Evolutionary conservation across 1,140 invertebrate species (phyloP).

Genomic region (Platorchestia sp.): DNA sequence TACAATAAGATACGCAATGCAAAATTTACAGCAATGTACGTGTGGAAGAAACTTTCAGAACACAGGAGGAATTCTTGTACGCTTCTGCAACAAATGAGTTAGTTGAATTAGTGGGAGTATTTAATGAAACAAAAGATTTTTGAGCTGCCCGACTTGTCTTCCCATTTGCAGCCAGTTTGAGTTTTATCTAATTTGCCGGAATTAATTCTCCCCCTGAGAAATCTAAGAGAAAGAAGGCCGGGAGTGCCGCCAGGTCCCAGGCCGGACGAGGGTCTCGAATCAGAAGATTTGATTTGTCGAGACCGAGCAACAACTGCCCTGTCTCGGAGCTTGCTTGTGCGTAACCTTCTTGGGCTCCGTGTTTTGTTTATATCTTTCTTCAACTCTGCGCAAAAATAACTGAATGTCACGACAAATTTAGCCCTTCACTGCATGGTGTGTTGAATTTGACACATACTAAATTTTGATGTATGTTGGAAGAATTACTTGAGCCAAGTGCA

Average conservation of each 20-base stretch:
- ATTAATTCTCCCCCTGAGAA: constrained; percentile 1
- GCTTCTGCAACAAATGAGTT: background rate
- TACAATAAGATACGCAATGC: too few species aligned
- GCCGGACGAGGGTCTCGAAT: background rate
- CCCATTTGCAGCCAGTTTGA: background rate
- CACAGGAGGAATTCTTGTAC: background rate
- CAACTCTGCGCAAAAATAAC: background rate
- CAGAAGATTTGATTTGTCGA: background rate
- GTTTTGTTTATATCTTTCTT: background rate
- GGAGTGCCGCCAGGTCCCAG: background rate
- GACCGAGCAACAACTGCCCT: background rate
- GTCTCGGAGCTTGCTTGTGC: background rate
- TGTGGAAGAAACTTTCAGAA: background rate
- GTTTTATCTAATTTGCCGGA: background rate
- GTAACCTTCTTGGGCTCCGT: background rate
- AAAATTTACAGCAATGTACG: background rate
- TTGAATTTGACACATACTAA: too few species aligned
- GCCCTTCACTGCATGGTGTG: too few species aligned
- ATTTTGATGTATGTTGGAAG: too few species aligned
- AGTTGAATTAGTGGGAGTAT: background rate
- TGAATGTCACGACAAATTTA: background rate
- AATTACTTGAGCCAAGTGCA: too few species aligned
- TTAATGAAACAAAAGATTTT: background rate
- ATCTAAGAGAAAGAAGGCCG: background rate
- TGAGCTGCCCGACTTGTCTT: background rate